Evolutionary conservation across 92 coral and sea anemone genomes (phyloP).

Genomic region (Nematostella vectensis): DNA sequence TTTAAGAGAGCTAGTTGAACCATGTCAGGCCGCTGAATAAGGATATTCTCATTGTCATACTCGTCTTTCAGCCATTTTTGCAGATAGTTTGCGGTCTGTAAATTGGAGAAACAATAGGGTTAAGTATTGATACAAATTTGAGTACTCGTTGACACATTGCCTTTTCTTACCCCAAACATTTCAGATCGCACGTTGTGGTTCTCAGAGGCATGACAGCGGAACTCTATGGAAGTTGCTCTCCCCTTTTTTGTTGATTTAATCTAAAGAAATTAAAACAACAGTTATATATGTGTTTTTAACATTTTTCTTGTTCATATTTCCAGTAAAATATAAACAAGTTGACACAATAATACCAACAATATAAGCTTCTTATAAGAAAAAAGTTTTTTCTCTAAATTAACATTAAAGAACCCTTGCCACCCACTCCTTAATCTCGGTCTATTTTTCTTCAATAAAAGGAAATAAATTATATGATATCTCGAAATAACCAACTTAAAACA

Average conservation of each 20-base stretch:
- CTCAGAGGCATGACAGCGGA: background rate
- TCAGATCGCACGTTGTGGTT: background rate
- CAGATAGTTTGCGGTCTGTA: constrained; percentile 1
- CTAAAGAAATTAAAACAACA: constrained; percentile 3
- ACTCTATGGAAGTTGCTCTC: background rate
- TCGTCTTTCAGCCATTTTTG: constrained; percentile 52
- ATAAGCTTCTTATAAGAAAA: background rate
- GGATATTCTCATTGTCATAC: constrained; percentile 30
- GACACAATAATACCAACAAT: too few relatives aligned
- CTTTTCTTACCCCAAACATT: background rate
- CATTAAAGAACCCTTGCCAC: constrained; percentile 16
- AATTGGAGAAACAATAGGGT: background rate
- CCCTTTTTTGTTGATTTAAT: background rate
- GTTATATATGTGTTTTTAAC: too few relatives aligned
- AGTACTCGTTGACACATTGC: too few relatives aligned
- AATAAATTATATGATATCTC: too few relatives aligned
- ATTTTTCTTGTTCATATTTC: too few relatives aligned
- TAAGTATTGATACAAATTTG: too few relatives aligned
- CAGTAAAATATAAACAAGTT: too few relatives aligned
- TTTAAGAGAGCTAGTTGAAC: constrained; percentile 30
- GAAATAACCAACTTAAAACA: too few relatives aligned
- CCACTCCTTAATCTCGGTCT: too few relatives aligned
- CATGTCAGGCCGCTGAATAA: constrained; percentile 40
- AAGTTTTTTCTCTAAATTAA: constrained; percentile 8
- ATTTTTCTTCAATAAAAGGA: too few relatives aligned